These are phyloP conservation scores for Coluber constrictor DNA, from an alignment of 2,797 vertebrate genomes.

Conservation along the genomic window DNA sequence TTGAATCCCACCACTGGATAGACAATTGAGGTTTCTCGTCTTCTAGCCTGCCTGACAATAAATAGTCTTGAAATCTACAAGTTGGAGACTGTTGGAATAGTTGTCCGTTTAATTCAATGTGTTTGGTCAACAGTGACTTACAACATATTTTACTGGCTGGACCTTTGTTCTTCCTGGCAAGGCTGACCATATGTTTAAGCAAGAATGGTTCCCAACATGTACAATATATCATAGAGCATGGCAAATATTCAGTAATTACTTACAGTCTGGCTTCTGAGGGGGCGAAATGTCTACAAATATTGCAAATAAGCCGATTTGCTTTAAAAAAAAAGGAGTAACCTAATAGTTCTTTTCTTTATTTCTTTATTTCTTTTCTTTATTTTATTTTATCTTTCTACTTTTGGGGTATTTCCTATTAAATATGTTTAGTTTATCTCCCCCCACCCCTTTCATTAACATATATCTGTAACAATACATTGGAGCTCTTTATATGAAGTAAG, in stretches of 20 bases:
- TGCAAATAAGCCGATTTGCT: not conserved
- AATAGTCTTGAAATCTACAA: not conserved
- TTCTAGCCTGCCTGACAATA: not conserved
- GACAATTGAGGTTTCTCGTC: not conserved
- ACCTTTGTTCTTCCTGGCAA: not conserved
- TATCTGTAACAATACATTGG: not conserved
- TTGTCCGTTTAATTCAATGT: not conserved
- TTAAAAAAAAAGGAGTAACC: not conserved
- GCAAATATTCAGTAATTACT: not conserved
- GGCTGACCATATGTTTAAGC: not conserved
- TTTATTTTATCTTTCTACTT: not conserved
- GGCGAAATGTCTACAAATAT: not conserved
- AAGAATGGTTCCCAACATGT: not conserved
- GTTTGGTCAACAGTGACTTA: not conserved
- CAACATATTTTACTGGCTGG: not conserved
- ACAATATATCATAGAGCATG: not conserved
- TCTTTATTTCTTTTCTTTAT: not conserved
- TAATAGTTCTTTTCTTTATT: not conserved
- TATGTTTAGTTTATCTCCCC: not conserved
- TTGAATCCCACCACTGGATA: not conserved
- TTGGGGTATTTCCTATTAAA: not conserved
- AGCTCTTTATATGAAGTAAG: not conserved
- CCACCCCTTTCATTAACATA: not conserved
- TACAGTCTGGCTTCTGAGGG: not conserved
- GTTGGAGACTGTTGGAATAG: not conserved